A percentile compares a stretch with the other conserved stretches of the same genome.
phyloP scores from a whole-genome alignment of 2,113 vertebrate species.

The Ailurus styani region DNA sequence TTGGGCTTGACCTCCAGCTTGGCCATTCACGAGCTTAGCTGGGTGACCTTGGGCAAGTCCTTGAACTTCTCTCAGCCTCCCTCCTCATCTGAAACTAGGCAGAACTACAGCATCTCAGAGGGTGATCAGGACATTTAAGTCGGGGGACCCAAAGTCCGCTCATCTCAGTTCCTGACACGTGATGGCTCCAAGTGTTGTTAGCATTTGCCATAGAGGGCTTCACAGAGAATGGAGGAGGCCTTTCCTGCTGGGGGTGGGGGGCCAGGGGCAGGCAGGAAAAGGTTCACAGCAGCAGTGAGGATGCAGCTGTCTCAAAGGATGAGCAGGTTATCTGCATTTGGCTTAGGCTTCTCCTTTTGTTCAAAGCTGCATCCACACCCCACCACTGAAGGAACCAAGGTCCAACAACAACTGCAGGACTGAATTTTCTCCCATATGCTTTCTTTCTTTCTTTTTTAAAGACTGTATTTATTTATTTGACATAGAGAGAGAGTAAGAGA shows the following conservation, averaged over 20 bases:
- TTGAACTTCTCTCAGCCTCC: neutral
- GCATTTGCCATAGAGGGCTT: neutral
- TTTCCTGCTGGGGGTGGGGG: neutral
- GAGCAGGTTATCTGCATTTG: neutral
- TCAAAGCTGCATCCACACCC: neutral
- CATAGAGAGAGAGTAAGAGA: neutral
- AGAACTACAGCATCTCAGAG: neutral
- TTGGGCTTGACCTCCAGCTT: neutral
- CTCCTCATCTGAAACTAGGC: neutral
- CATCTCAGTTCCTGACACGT: neutral
- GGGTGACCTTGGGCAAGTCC: neutral
- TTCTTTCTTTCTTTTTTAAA: neutral
- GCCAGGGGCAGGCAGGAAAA: too few species aligned
- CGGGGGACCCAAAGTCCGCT: neutral
- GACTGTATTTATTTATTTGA: neutral
- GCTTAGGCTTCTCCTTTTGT: accelerated
- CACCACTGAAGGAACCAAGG: neutral
- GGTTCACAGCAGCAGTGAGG: neutral
- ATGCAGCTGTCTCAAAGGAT: neutral
- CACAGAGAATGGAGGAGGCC: neutral
- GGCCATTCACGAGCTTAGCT: neutral
- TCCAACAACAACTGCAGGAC: neutral
- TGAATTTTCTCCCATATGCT: neutral
- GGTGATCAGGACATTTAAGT: neutral
- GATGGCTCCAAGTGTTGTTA: accelerated